These are phyloP conservation scores for Drosophila grimshawi DNA, from an alignment of 1,140 invertebrate species.

Conservation along the genomic window DNA sequence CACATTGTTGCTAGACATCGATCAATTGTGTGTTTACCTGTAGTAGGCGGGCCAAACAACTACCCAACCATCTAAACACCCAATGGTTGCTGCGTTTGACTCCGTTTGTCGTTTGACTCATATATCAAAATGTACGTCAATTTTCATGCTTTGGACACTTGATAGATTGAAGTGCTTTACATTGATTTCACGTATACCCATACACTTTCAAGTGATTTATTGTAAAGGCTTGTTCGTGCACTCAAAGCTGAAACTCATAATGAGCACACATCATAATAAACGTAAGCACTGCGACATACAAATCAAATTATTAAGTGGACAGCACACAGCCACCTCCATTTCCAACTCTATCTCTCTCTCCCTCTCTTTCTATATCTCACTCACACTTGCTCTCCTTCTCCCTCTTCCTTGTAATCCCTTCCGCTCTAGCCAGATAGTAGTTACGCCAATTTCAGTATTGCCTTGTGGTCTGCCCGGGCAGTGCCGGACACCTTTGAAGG, in stretches of 20 bases:
- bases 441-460: background rate
- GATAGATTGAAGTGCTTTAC: slow-evolving; percentile 82
- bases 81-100: slow-evolving; percentile 8
- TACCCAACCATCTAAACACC: slow-evolving; percentile 14
- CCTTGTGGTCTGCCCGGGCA: background rate
- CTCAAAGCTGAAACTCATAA: slow-evolving; percentile 74
- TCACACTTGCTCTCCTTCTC: background rate
- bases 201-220: slow-evolving; percentile 79
- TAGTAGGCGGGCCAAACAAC: slow-evolving; percentile 20
- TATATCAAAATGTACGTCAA: slow-evolving; percentile 83
- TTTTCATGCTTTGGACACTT: slow-evolving; percentile 81
- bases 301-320: slow-evolving; percentile 36
- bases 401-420: background rate
- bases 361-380: background rate
- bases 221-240: slow-evolving; percentile 79
- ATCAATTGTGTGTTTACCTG: slow-evolving; percentile 34
- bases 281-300: slow-evolving; percentile 45
- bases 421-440: background rate
- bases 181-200: slow-evolving; percentile 76
- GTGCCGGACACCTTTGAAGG: background rate
- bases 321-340: background rate
- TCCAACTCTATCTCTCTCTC: background rate
- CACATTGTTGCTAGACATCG: slow-evolving; percentile 58
- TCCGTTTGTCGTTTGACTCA: slow-evolving; percentile 36
- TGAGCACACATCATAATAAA: slow-evolving; percentile 58